Evolutionary conservation across 2,113 vertebrate genomes (phyloP).

Genomic region (Hystrix cristata): DNA sequence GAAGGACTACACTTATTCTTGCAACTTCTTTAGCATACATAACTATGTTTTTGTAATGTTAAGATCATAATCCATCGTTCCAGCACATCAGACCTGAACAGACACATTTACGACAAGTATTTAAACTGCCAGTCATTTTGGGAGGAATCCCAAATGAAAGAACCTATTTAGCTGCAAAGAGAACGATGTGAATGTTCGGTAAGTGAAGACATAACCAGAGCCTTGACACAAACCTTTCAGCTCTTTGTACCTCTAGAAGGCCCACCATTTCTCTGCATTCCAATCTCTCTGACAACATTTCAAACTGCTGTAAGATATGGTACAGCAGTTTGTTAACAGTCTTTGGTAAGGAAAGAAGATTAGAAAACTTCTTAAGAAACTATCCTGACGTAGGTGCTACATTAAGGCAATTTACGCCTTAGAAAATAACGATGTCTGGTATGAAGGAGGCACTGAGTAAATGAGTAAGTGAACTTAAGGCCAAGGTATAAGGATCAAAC

Average conservation of each 20-base stretch:
- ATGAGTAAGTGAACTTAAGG: neutral
- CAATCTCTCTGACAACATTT: constrained; percentile 6
- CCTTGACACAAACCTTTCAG: neutral
- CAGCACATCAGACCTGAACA: neutral
- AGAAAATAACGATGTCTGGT: neutral
- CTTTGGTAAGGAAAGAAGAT: neutral
- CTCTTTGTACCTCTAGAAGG: neutral
- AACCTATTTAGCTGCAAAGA: neutral
- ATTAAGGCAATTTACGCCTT: neutral
- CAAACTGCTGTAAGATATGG: neutral
- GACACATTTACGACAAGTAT: neutral
- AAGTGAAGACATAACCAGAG: neutral
- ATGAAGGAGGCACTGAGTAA: neutral
- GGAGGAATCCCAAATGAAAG: neutral
- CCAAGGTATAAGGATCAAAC: neutral
- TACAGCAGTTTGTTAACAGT: neutral
- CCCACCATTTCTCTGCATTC: neutral
- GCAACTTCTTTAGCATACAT: neutral
- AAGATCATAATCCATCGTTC: neutral
- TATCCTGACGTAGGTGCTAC: neutral
- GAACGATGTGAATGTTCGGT: neutral
- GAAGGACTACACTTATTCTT: neutral
- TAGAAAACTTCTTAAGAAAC: neutral
- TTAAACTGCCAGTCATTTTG: neutral
- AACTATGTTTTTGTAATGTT: neutral